Base-by-base conservation (phyloP, 2,113 vertebrate species). In the Haplochromis vanheusdeni region DNA sequence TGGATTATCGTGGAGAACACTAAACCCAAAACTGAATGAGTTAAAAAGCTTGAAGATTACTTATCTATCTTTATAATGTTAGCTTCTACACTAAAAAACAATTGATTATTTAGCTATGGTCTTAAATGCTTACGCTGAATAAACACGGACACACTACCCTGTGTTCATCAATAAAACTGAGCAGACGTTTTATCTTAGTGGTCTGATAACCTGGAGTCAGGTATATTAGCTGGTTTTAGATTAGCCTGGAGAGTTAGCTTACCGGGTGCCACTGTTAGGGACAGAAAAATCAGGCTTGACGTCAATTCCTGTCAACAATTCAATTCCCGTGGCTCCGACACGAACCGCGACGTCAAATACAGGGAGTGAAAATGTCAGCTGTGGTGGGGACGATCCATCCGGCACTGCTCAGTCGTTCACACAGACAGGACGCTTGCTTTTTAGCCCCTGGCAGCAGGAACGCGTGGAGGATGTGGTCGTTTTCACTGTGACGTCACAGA, bases 171-270 rank as follows among this genome's bases (percentile, higher is more conserved):
- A 54, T n/a, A 70, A 40, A 83, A 23, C 31, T 19, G 62, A 62
- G 28, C 26, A n/a, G 45, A 49, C 62, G 7, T 70, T 42, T 82
- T 1, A 60, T 21, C 2, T 21, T 14, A 51, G 21, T 7, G 16
- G 14, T 45, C 19, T 26, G 21, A 35, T 81, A 16, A 19, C 2
- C 19, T 2, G 17, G 2, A 33, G 35, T 8, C 83, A 28, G 60
- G n/a, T 28, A 2, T 4, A 4, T 28, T 4, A 62, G 52, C 73
- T 19, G 7, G 14, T 6, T 52, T 37, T 23, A 37, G 7, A n/a
- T 82, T 92, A 94, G 83, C 91, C 14, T 9, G 12, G 52, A 47
- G 60, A 47, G 79, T 90, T 94, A 94, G 89, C 94, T 94, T 91
- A 91, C 93, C 91, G 58, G 89, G 79, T 87, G 90, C 91, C 86